phyloP scores from a whole-genome alignment of 2,797 vertebrate genomes.

The Tragelaphus oryx region DNA sequence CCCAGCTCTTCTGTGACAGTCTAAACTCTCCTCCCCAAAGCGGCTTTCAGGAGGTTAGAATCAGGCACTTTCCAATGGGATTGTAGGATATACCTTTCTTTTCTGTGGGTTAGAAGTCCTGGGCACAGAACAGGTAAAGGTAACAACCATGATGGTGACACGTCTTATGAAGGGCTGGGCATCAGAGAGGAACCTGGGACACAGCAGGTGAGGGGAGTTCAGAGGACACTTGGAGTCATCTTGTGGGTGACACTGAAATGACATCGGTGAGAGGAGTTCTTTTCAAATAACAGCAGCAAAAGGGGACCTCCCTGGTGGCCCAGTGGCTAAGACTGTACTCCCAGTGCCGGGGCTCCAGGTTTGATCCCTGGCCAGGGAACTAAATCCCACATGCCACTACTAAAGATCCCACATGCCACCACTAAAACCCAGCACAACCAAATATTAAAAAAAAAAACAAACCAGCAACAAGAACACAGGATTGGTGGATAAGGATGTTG shows the following conservation, averaged over 20 bases:
- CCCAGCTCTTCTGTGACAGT: neutral
- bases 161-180: neutral
- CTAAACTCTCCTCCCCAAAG: neutral
- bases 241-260: fast-evolving
- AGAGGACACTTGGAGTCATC: neutral
- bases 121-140: no score
- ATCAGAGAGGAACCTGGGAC: neutral
- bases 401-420: neutral
- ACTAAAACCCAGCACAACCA: neutral
- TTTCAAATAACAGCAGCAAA: neutral
- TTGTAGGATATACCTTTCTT: neutral
- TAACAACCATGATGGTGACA: neutral
- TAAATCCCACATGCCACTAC: neutral
- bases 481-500: neutral
- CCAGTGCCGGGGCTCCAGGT: fast-evolving
- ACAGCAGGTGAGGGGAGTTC: no score
- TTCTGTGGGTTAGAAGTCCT: neutral
- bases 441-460: neutral
- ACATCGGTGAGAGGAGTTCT: neutral
- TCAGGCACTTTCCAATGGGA: neutral
- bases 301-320: neutral
- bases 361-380: neutral
- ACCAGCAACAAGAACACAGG: neutral
- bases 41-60: neutral
- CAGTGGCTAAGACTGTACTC: neutral